Percentiles rank a stretch among this genome's conserved stretches.
Conservation (phyloP, 92 coral and sea anemone species). For the Epizoanthus scotinus region DNA sequence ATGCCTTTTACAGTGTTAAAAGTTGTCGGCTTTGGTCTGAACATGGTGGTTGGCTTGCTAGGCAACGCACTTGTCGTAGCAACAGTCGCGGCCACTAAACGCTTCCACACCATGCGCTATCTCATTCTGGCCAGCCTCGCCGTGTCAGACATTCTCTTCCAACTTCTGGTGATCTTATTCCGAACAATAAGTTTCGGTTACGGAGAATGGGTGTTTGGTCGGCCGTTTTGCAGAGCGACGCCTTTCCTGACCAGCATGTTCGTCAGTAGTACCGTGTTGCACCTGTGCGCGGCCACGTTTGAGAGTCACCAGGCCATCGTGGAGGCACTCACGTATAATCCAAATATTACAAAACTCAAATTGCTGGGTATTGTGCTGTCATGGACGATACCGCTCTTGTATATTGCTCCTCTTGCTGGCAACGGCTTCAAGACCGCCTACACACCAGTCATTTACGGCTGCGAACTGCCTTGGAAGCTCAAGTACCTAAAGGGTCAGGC, state of each 20-base stretch:
- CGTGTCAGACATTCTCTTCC: constrained; percentile 3
- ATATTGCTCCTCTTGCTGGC: neutral
- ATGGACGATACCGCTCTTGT: neutral
- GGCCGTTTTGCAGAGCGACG: neutral
- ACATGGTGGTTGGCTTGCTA: neutral
- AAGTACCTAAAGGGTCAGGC: neutral
- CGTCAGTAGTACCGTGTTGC: neutral
- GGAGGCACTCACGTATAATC: neutral
- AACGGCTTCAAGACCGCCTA: neutral
- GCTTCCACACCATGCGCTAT: neutral
- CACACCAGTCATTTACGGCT: neutral
- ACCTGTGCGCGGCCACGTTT: neutral
- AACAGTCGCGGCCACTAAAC: neutral
- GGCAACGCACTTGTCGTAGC: neutral
- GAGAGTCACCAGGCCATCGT: constrained; percentile 1
- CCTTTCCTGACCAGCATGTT: neutral
- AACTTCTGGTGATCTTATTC: neutral
- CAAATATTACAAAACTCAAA: neutral
- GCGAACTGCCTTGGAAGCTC: constrained; percentile 8
- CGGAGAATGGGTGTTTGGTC: neutral
- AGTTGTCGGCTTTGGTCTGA: neutral
- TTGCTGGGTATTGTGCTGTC: neutral
- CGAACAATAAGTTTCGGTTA: neutral
- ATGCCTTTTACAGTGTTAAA: neutral
- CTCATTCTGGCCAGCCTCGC: constrained; percentile 6